phyloP scores from a whole-genome alignment of 2,797 vertebrate species.

The Varecia variegata region DNA sequence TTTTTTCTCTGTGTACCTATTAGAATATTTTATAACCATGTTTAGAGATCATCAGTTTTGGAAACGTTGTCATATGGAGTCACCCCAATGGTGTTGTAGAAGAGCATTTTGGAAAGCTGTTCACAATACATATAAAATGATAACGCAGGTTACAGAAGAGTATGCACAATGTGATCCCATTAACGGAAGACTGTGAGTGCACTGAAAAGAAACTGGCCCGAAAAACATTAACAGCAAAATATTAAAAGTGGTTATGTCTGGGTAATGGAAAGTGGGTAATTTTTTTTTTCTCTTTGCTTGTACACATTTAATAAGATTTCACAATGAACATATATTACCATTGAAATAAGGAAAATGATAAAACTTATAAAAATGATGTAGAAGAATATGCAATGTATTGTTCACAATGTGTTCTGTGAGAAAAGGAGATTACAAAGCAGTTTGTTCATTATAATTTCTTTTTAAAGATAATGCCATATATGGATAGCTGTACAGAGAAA shows the following conservation, averaged over 20 bases:
- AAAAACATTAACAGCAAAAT: neutral
- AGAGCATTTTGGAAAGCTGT: neutral
- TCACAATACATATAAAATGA: neutral
- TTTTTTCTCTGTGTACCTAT: slow-evolving; percentile 14
- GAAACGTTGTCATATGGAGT: neutral
- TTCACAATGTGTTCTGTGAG: slow-evolving; percentile 2
- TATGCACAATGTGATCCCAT: neutral
- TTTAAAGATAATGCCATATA: neutral
- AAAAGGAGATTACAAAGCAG: slow-evolving; percentile 47
- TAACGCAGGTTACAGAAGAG: neutral
- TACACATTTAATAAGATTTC: slow-evolving; percentile 51
- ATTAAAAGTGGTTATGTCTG: slow-evolving; percentile 17
- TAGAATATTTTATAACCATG: neutral
- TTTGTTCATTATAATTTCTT: slow-evolving; percentile 41
- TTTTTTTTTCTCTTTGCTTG: slow-evolving; percentile 49
- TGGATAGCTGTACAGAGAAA: neutral
- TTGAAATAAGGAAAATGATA: slow-evolving; percentile 50
- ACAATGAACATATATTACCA: slow-evolving; percentile 15
- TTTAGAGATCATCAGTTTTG: neutral
- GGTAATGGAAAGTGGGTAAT: slow-evolving; percentile 22
- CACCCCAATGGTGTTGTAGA: neutral
- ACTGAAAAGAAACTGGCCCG: neutral
- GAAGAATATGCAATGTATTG: slow-evolving; percentile 29
- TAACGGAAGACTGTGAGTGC: neutral
- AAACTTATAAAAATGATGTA: slow-evolving; percentile 45